A percentile compares a stretch with the other conserved stretches of the same genome.
Evolutionary conservation across 2,113 vertebrate genomes (phyloP).

Genomic region (Psittacula cyanocephala): DNA sequence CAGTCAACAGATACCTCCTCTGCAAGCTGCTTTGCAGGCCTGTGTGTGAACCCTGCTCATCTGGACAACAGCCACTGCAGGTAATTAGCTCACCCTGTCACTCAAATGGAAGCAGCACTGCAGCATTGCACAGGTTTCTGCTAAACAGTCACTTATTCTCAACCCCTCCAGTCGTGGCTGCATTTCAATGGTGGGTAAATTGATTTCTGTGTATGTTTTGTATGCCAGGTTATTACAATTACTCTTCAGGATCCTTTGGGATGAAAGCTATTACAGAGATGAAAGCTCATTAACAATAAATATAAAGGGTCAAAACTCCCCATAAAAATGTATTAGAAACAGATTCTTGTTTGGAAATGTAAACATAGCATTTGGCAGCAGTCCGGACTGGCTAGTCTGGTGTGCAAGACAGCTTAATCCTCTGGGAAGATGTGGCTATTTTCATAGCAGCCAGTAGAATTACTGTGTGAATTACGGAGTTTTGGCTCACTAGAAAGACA

Average conservation of each 20-base stretch:
- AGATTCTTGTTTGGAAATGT: constrained; percentile 63
- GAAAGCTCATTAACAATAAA: constrained; percentile 65
- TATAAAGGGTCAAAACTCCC: constrained; percentile 62
- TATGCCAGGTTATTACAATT: constrained; percentile 53
- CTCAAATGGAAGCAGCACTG: neutral
- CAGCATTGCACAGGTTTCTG: neutral
- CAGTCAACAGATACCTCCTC: neutral
- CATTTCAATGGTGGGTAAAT: neutral
- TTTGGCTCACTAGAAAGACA: neutral
- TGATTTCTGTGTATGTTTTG: constrained; percentile 46
- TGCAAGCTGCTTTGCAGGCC: neutral
- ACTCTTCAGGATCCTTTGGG: constrained; percentile 54
- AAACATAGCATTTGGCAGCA: constrained; percentile 56
- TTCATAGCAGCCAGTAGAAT: constrained; percentile 2
- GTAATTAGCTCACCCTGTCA: neutral
- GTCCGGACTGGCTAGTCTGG: neutral
- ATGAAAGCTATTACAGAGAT: constrained; percentile 50
- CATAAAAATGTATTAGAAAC: constrained; percentile 62
- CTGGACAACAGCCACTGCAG: neutral
- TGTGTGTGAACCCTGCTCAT: neutral
- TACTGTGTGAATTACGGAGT: neutral
- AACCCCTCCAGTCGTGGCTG: neutral
- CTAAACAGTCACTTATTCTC: neutral
- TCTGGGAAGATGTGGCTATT: constrained; percentile 28
- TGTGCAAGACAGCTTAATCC: constrained; percentile 27